phyloP scores from a whole-genome alignment of 1,140 invertebrate species.

The Tetramorium simillimum region DNA sequence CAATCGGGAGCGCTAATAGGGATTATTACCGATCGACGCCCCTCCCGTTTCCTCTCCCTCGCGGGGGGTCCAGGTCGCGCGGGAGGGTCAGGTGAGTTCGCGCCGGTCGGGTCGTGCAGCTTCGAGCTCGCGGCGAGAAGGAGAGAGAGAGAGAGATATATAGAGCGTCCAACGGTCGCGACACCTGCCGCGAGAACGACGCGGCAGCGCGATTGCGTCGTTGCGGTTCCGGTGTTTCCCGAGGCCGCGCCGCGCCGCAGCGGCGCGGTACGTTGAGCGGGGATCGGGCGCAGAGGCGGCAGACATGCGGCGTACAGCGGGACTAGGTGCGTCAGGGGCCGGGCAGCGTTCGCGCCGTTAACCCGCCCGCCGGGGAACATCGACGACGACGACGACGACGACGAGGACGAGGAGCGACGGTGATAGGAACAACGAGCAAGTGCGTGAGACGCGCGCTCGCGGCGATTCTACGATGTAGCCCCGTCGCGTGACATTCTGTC shows the following conservation, averaged over 20 bases:
- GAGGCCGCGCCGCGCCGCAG: neutral
- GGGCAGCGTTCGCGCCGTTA: conserved; percentile 55
- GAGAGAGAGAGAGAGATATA: too few species aligned
- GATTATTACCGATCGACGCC: conserved; percentile 31
- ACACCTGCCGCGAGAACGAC: conserved; percentile 79
- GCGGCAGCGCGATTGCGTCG: conserved; percentile 66
- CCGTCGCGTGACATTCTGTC: neutral
- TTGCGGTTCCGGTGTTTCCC: conserved; percentile 72
- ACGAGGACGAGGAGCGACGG: neutral
- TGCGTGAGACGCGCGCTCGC: conserved; percentile 30
- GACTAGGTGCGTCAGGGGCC: conserved; percentile 63
- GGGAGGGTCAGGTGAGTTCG: neutral
- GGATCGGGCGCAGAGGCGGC: neutral
- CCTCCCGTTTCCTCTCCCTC: neutral
- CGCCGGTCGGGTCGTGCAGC: conserved; percentile 14
- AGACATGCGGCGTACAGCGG: conserved; percentile 71
- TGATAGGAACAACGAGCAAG: conserved; percentile 10
- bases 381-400: conserved; percentile 6
- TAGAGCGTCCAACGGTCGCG: conserved; percentile 22
- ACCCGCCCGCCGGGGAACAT: conserved; percentile 13
- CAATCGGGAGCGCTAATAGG: conserved; percentile 8
- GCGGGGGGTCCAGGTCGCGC: neutral
- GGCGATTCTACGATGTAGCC: conserved; percentile 48
- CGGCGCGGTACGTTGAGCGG: neutral
- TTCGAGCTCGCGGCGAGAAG: too few species aligned